Conservation (phyloP, 2,113 vertebrate species). For the Menidia beryllina region DNA sequence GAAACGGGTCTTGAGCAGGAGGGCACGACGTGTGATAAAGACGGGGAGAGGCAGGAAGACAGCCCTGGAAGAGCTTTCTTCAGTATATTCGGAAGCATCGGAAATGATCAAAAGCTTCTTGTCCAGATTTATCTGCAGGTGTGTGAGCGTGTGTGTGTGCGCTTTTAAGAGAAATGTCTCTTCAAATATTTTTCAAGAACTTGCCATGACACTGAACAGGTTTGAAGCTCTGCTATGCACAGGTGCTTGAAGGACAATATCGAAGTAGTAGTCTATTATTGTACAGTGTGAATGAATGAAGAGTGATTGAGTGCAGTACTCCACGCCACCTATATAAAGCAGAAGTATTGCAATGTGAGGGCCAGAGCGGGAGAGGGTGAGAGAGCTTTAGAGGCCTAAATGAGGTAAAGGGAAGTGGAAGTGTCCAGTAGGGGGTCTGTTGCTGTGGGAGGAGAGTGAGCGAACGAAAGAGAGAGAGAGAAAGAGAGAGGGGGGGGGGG, state of each 20-base stretch:
- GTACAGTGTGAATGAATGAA: constrained; percentile 77
- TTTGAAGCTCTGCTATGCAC: constrained; percentile 62
- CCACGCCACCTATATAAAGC: constrained; percentile 70
- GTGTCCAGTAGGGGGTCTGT: constrained; percentile 88
- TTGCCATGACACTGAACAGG: constrained; percentile 39
- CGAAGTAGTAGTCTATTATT: constrained; percentile 67
- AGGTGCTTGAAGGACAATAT: constrained; percentile 68
- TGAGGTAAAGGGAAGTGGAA: constrained; percentile 84
- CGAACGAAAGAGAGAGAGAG: constrained; percentile 41
- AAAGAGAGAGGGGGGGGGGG: constrained; percentile 60
- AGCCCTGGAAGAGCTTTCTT: constrained; percentile 19
- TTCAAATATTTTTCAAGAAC: constrained; percentile 48
- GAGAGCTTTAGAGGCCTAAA: constrained; percentile 70
- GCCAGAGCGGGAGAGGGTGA: constrained; percentile 55
- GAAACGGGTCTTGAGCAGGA: constrained; percentile 12
- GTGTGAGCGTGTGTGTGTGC: neutral
- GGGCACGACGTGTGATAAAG: constrained; percentile 28
- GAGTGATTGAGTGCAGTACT: constrained; percentile 79
- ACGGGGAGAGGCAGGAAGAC: constrained; percentile 6
- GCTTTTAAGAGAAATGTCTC: constrained; percentile 43
- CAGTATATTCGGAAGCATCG: neutral
- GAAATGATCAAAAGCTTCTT: constrained; percentile 28
- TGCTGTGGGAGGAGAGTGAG: constrained; percentile 84
- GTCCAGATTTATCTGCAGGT: constrained; percentile 17
- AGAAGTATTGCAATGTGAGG: constrained; percentile 66